Evolutionary conservation across 2,113 vertebrate genomes (phyloP), one percentile per base, ranked within the genome.

Genomic region (Lota lota): DNA sequence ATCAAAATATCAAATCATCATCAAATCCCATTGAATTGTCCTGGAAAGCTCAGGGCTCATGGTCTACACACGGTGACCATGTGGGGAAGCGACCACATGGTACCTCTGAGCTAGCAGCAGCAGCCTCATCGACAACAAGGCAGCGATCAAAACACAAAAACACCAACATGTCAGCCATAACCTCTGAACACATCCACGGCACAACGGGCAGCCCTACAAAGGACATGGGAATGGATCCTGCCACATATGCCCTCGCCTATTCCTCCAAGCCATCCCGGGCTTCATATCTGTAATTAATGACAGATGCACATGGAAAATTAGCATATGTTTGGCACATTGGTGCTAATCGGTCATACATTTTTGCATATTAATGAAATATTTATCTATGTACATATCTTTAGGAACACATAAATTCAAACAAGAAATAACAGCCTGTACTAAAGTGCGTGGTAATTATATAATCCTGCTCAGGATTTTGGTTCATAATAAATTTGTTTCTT

Each of bases 221-320:
- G 73, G 64, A 65, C 65, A 33, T 51, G 22, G 67, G 73, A 68
- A 73, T 72, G 66, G 76, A 82, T 62, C 67, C 68, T 80, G 79
- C 70, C 83, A 76, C 78, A 72, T 73, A 65, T 79, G 75, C 79
- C 82, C 84, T 86, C 73, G 15, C 28, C 79, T 77, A 77, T 87
- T 89, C 89, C 90, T 90, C 80, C 73, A 10, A 88, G 85, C 88
- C 78, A 86, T 91, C 79, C 78, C 79, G 63, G 1, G 80, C 86
- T 88, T 88, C 89, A 86, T 86, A 88, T 85, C 81, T 90, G 85
- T 90, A 90, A 92, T 92, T 91, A 91, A 90, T 70, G 67, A 88
- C 90, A 92, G 89, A 92, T 90, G 90, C 88, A 90, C 79, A 80
- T 79, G 73, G 78, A 76, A 84, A 87, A 91, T 92, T 88, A 83